These are phyloP conservation scores for Dascyllus trimaculatus DNA, from an alignment of 2,113 vertebrate genomes.

Conservation along the genomic window DNA sequence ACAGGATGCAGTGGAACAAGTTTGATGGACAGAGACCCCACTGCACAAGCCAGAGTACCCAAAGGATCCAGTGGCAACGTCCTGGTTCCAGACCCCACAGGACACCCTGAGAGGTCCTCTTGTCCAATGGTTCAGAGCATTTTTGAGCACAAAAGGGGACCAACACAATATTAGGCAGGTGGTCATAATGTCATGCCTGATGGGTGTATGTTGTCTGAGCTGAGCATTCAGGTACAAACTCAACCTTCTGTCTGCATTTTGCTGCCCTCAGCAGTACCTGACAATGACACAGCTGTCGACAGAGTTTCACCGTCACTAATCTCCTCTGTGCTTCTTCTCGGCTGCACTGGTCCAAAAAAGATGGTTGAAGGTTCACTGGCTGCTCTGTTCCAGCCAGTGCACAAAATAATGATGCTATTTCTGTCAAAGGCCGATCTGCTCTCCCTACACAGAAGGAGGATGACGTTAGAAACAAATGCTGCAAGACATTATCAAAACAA, in stretches of 20 bases:
- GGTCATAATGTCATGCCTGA: no score
- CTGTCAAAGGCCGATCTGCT: background rate
- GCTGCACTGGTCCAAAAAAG: slow-evolving; percentile 32
- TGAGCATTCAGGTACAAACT: slow-evolving; percentile 49
- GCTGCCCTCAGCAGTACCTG: slow-evolving; percentile 63
- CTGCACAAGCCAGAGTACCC: no score
- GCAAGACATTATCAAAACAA: background rate
- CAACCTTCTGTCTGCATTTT: slow-evolving; percentile 72
- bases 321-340: slow-evolving; percentile 15
- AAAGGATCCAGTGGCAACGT: no score
- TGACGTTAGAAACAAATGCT: background rate
- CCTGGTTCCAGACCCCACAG: no score
- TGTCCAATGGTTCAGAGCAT: no score
- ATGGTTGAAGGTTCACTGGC: background rate
- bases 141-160: no score
- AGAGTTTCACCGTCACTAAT: slow-evolving; percentile 35
- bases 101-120: no score
- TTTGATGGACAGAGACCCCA: no score
- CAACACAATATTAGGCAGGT: no score
- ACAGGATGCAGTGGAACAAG: no score
- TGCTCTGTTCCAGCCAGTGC: no score
- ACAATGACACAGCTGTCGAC: slow-evolving; percentile 64
- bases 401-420: background rate
- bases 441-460: background rate
- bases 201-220: no score